Percentiles rank a stretch among this genome's conserved stretches.
phyloP scores from a whole-genome alignment of 1,140 invertebrate genomes.

The Drosophila malerkotliana region DNA sequence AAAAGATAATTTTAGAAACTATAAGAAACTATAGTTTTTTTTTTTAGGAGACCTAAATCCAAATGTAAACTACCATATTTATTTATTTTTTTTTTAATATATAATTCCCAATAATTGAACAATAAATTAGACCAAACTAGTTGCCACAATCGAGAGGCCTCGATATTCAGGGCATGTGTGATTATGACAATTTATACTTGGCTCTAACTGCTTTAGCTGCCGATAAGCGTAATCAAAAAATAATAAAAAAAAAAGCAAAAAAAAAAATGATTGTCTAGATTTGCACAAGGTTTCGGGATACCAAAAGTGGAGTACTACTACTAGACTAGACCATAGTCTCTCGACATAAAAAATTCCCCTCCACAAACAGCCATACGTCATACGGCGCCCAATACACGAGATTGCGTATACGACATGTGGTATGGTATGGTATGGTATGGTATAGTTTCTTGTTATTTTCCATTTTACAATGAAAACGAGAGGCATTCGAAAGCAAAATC shows the following conservation, averaged over 20 bases:
- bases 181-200: slow-evolving; percentile 40
- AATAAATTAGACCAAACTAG: background rate
- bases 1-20: background rate
- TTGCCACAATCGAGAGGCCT: background rate
- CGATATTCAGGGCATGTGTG: background rate
- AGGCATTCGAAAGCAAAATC: slow-evolving; percentile 22
- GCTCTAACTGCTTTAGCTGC: slow-evolving; percentile 53
- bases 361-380: background rate
- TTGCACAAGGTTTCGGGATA: slow-evolving; percentile 55
- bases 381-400: background rate
- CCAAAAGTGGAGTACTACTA: background rate
- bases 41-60: no score
- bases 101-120: background rate
- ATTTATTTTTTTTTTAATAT: no score
- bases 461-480: slow-evolving; percentile 19
- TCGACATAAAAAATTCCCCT: no score
- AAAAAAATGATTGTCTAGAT: slow-evolving; percentile 51
- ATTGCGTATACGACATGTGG: slow-evolving; percentile 41
- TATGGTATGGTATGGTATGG: background rate
- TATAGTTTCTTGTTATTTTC: slow-evolving; percentile 5
- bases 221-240: slow-evolving; percentile 59
- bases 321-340: background rate
- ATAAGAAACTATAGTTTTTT: no score
- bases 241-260: slow-evolving; percentile 9
- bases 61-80: no score